Conservation (phyloP, 2,888 invertebrate species). For the Zeuzera pyrina region DNA sequence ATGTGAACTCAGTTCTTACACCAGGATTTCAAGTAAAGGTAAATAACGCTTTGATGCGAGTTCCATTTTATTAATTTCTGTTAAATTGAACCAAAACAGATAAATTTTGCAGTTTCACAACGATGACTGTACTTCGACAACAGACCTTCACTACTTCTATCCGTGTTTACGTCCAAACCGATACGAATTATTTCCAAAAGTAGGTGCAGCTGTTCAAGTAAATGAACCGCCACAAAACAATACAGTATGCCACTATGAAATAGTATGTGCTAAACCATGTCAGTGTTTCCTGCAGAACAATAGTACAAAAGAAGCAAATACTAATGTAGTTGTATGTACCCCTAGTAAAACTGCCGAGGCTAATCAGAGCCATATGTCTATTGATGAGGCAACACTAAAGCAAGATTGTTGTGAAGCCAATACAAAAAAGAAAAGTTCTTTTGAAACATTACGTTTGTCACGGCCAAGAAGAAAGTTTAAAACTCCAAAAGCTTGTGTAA, state of each 20-base stretch:
- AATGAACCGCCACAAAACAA: no score
- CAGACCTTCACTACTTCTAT: conserved; percentile 52
- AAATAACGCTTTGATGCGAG: no score
- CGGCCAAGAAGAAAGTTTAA: no score
- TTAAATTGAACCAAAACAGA: not conserved
- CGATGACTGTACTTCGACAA: conserved; percentile 51
- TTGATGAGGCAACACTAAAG: conserved; percentile 12
- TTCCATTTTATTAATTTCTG: not conserved
- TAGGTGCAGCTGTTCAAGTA: conserved; percentile 28
- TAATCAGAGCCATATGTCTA: conserved; percentile 15
- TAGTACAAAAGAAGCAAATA: not conserved
- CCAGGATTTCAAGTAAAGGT: conserved; percentile 16
- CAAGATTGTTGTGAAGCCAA: no score
- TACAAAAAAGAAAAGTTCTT: no score
- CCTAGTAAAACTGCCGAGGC: conserved; percentile 1
- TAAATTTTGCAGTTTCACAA: conserved; percentile 48
- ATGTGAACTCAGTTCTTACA: conserved; percentile 6
- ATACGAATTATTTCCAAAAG: conserved; percentile 15
- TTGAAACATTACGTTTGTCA: no score
- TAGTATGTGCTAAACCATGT: conserved; percentile 25
- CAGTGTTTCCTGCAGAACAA: conserved; percentile 14
- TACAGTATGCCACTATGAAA: no score
- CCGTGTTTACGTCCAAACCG: conserved; percentile 28
- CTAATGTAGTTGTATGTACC: not conserved
- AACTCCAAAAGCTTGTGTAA: no score